Base-by-base conservation (phyloP, 2,888 invertebrate genomes). In the Dyspetes luteomarginatus region DNA sequence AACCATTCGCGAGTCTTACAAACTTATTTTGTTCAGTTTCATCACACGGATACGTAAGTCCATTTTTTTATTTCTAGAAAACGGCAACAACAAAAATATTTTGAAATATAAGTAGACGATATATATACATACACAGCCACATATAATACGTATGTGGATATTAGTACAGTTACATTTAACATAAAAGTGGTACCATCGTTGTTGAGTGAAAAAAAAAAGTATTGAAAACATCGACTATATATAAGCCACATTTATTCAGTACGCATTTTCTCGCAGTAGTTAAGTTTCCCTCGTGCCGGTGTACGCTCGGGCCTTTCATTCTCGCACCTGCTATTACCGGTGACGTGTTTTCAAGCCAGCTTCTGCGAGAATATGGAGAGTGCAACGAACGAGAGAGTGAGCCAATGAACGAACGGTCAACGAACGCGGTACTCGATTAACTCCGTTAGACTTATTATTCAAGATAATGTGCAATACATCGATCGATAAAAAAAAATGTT, bases 291-390 rank as follows among this genome's bases (percentile, higher is more conserved):
- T 56, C 56, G 36, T 36, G 36, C 12, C 28, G 5, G 15, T 15
- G 26, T 28, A 15, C 30, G 7, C 28, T n/a, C n/a, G n/a, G n/a
- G 56, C 28, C 15, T 15, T n/a, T 5, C 7, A 28, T 17, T 24
- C 28, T 17, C 28, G 56, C 56, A 26, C 56, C 28, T 30, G 56
- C 26, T 28, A 15, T 15, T 56, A 28, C 56, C 56, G 56, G 26
- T 24, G 5, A 15, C 26, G 26, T 15, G 56, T 30, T 56, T 28
- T 28, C 56, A 30, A 12, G 36, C 36, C 12, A 12, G 36, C 12
- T 36, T 7, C 36, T 7, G 36, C 12, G 36, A n/a, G n/a, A n/a
- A n/a, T 12, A 36, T 12, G 9, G 36, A 36, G 9, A 12, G 12
- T 36, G 7, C 36, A 36, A 36, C 36, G 36, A 12, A 36, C 36